phyloP scores from a whole-genome alignment of 2,113 vertebrate species.

The Orthochromis malagaraziensis region DNA sequence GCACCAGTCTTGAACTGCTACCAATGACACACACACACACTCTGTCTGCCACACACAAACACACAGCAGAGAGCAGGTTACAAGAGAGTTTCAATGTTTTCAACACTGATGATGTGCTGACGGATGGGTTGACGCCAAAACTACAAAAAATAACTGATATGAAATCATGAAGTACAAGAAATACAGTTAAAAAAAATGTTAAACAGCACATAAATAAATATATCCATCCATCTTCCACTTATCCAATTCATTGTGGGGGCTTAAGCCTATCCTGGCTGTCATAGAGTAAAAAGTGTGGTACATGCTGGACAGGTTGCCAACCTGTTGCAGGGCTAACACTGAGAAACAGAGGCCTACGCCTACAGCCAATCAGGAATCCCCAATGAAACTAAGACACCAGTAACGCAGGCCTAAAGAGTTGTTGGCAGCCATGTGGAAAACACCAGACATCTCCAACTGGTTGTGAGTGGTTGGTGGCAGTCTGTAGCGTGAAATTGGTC shows the following conservation, averaged over 20 bases:
- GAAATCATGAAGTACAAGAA: not conserved
- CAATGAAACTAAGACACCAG: not conserved
- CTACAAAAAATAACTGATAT: not conserved
- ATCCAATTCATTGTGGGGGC: not conserved
- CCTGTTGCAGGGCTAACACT: not conserved
- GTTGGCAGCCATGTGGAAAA: not conserved
- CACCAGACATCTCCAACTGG: not conserved
- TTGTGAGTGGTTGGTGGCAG: not conserved
- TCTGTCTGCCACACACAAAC: not conserved
- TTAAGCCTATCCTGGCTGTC: not conserved
- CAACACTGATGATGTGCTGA: not conserved
- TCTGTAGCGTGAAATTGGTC: not conserved
- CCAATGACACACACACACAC: not conserved
- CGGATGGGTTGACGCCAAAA: not conserved
- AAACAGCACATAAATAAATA: not conserved
- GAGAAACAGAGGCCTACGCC: not conserved
- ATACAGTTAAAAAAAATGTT: not conserved
- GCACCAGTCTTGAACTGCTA: conserved; percentile 19
- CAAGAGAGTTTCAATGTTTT: not conserved
- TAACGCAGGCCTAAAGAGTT: not conserved
- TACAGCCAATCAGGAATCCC: not conserved
- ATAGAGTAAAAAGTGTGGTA: not conserved
- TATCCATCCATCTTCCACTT: not conserved
- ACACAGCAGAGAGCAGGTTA: not conserved
- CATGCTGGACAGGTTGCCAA: not conserved